phyloP scores from a whole-genome alignment of 1,140 invertebrate species.

The Ceratina australensis region DNA sequence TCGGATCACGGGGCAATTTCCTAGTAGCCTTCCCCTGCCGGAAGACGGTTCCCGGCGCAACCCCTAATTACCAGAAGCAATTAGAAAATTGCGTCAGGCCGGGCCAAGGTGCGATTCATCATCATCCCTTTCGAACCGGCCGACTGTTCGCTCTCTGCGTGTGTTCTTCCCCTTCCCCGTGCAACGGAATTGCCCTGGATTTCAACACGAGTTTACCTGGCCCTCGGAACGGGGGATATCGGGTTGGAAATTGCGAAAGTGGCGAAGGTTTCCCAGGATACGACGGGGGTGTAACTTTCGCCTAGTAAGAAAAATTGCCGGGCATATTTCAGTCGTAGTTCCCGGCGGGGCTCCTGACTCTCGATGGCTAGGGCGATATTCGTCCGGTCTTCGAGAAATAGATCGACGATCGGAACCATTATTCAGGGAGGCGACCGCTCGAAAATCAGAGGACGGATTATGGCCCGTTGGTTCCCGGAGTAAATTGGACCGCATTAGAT shows the following conservation, averaged over 20 bases:
- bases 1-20: slow-evolving; percentile 44
- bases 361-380: slow-evolving; percentile 28
- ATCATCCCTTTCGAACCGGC: slow-evolving; percentile 29
- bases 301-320: slow-evolving; percentile 66
- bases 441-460: slow-evolving; percentile 30
- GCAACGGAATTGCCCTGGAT: slow-evolving; percentile 50
- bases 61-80: slow-evolving; percentile 62
- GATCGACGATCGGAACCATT: slow-evolving; percentile 45
- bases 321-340: slow-evolving; percentile 62
- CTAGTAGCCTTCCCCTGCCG: slow-evolving; percentile 32
- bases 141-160: slow-evolving; percentile 29
- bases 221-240: background rate
- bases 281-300: slow-evolving; percentile 59
- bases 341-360: slow-evolving; percentile 43
- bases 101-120: slow-evolving; percentile 42
- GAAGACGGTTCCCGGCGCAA: slow-evolving; percentile 33
- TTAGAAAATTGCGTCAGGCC: slow-evolving; percentile 64
- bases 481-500: slow-evolving; percentile 37
- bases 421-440: slow-evolving; percentile 39
- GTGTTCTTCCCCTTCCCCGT: background rate
- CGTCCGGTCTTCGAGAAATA: slow-evolving; percentile 51
- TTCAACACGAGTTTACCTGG: slow-evolving; percentile 37
- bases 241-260: slow-evolving; percentile 39
- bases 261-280: slow-evolving; percentile 16
- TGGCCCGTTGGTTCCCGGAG: background rate